These are phyloP conservation scores for Cirrhinus mrigala DNA, from an alignment of 2,797 vertebrate genomes.

Conservation along the genomic window DNA sequence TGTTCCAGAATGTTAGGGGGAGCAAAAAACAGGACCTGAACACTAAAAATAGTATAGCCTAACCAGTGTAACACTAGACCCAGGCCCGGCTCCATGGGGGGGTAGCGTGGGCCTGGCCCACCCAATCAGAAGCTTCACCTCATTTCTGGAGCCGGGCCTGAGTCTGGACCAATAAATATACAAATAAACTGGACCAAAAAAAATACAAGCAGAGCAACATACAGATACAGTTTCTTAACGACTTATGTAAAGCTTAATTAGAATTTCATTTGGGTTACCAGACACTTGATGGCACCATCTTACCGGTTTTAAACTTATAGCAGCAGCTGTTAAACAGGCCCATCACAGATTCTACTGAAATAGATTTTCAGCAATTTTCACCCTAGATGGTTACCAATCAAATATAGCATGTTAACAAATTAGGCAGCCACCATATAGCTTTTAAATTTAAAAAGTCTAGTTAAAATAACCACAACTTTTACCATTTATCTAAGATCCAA, in stretches of 20 bases:
- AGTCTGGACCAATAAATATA: no score
- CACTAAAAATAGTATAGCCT: neutral
- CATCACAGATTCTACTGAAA: no score
- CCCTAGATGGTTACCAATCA: no score
- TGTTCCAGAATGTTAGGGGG: neutral
- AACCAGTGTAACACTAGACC: neutral
- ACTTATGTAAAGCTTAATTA: neutral
- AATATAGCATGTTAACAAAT: neutral
- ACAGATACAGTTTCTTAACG: fast-evolving
- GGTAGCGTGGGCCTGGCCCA: no score
- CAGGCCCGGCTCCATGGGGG: no score
- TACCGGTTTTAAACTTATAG: neutral
- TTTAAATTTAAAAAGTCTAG: neutral
- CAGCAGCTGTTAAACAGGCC: neutral
- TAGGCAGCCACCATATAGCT: no score
- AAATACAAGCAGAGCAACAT: neutral
- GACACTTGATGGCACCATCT: neutral
- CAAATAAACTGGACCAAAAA: no score
- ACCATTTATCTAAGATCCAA: neutral
- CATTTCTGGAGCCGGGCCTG: no score
- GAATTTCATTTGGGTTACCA: neutral
- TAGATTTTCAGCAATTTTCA: no score
- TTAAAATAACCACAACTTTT: no score
- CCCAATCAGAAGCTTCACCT: no score
- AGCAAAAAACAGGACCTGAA: neutral